Evolutionary conservation across 2,113 vertebrate species (phyloP).

Genomic region (Struthidea cinerea): DNA sequence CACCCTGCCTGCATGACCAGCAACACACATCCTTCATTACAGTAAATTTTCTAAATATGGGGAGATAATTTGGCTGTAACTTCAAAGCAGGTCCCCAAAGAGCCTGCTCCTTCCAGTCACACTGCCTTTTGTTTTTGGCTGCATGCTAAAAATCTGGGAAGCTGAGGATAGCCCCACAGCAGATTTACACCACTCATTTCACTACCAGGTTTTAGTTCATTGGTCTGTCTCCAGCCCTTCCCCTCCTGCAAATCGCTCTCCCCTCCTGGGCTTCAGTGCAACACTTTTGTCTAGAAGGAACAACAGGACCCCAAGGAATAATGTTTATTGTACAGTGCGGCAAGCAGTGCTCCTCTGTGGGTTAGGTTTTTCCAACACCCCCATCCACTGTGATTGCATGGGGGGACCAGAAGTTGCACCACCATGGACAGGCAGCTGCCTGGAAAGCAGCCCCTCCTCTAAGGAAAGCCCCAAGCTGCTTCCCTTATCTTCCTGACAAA

Average conservation of each 20-base stretch:
- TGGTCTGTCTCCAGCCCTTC: neutral
- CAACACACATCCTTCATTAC: neutral
- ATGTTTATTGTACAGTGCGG: neutral
- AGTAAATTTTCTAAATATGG: neutral
- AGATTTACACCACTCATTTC: neutral
- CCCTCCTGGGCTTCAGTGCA: rapidly evolving
- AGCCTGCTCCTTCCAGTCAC: neutral
- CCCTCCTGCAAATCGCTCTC: neutral
- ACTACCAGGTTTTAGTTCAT: neutral
- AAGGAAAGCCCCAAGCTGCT: neutral
- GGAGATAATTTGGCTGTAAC: neutral
- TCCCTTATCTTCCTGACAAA: neutral
- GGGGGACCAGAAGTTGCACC: neutral
- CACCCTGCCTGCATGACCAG: neutral
- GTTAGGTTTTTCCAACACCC: neutral
- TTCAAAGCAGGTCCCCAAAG: neutral
- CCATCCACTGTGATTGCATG: rapidly evolving
- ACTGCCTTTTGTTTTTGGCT: neutral
- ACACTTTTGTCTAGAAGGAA: neutral
- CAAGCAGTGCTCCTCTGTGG: neutral
- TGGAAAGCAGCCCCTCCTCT: neutral
- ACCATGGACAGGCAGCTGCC: neutral
- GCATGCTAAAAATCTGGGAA: neutral
- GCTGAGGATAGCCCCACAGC: neutral
- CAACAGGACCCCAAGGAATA: neutral